These are phyloP conservation scores for Phycodurus eques DNA, from an alignment of 2,113 vertebrate genomes.

Conservation along the genomic window DNA sequence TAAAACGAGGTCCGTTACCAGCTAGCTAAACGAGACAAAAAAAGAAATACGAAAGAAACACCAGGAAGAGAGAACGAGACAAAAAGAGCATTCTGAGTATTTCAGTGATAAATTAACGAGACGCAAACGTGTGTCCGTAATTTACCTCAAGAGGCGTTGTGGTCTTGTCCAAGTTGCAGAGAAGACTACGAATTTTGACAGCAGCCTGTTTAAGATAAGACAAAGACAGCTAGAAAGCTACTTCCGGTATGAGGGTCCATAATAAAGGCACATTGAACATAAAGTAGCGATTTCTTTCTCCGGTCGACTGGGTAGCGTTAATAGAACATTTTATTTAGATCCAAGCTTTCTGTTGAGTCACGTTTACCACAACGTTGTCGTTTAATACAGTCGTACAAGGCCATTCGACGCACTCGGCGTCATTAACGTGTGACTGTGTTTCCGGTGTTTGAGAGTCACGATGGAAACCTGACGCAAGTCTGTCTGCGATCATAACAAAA, in stretches of 20 bases:
- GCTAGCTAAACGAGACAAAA: background rate
- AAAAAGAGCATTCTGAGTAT: background rate
- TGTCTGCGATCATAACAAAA: background rate
- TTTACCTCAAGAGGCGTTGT: background rate
- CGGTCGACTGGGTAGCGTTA: background rate
- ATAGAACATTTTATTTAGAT: background rate
- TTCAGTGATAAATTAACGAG: background rate
- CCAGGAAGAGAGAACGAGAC: background rate
- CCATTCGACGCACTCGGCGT: background rate
- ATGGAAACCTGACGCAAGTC: background rate
- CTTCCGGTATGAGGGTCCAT: background rate
- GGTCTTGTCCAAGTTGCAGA: background rate
- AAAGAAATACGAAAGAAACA: background rate
- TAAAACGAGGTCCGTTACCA: background rate
- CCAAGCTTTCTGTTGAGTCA: background rate
- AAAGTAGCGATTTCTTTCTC: background rate
- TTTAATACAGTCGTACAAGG: background rate
- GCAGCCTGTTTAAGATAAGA: background rate
- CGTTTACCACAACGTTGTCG: background rate
- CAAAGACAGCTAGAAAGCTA: background rate
- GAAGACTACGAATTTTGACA: conserved; percentile 1
- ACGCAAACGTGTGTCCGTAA: too few relatives aligned
- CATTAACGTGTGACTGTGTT: background rate
- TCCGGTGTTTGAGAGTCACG: background rate
- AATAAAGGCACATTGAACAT: background rate